A percentile compares a stretch with the other conserved stretches of the same genome.
These are phyloP conservation scores for Ennomos erosarius DNA, from an alignment of 2,888 invertebrate species.

Conservation along the genomic window DNA sequence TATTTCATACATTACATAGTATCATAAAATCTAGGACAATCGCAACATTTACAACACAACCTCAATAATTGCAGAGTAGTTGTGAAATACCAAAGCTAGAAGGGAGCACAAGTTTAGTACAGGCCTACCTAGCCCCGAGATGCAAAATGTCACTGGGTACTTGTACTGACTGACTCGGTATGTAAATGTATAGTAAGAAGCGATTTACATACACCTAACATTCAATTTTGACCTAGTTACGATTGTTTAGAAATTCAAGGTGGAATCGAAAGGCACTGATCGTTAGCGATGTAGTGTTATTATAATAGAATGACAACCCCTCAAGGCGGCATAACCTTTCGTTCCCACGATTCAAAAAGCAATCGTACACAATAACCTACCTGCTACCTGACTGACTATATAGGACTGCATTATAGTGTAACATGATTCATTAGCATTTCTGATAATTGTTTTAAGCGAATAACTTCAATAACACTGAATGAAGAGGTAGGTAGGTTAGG, in stretches of 20 bases:
- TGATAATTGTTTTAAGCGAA: constrained; percentile 23
- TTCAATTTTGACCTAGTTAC: constrained; percentile 61
- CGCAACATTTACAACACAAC: constrained; percentile 49
- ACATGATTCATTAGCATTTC: constrained; percentile 30
- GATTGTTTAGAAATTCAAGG: constrained; percentile 72
- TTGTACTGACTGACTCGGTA: background rate
- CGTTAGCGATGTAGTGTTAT: constrained; percentile 15
- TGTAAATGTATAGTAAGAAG: constrained; percentile 36
- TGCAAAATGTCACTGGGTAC: constrained; percentile 68
- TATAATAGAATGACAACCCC: constrained; percentile 49
- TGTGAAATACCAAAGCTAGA: constrained; percentile 64
- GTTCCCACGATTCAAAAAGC: constrained; percentile 46
- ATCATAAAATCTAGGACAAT: constrained; percentile 41
- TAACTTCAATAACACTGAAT: constrained; percentile 11
- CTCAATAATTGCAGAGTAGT: constrained; percentile 45
- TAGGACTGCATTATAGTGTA: constrained; percentile 26
- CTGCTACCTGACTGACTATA: constrained; percentile 22
- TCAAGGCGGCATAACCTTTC: constrained; percentile 48
- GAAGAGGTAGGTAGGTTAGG: background rate
- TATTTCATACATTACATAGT: background rate
- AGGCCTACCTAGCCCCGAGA: constrained; percentile 55
- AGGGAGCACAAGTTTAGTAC: constrained; percentile 61
- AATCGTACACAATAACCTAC: constrained; percentile 36
- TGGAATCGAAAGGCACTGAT: constrained; percentile 54
- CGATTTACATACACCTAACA: constrained; percentile 76